Evolutionary conservation across 1,140 invertebrate species (phyloP).

Genomic region (Pseudachorutes palmiensis): DNA sequence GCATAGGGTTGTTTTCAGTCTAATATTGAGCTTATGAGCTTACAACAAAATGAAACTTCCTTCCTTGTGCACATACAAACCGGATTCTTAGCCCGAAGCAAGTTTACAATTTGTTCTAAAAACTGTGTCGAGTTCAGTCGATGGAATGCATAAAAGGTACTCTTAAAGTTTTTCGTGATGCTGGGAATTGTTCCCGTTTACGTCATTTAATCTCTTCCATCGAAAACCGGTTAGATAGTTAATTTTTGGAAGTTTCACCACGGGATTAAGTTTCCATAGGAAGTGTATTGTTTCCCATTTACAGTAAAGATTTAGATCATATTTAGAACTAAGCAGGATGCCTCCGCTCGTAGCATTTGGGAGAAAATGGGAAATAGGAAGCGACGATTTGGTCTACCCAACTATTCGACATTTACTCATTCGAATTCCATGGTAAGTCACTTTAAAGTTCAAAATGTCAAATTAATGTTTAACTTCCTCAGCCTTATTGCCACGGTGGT

Average conservation of each 20-base stretch:
- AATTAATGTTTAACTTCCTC: background rate
- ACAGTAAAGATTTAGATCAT: too few relatives aligned
- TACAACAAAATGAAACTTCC: background rate
- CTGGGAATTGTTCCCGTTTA: background rate
- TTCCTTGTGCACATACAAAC: background rate
- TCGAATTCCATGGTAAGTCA: constrained; percentile 47
- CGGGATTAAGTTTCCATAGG: too few relatives aligned
- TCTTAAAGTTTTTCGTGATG: background rate
- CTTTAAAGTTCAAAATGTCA: too few relatives aligned
- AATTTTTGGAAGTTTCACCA: too few relatives aligned
- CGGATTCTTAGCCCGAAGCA: background rate
- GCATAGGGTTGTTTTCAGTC: background rate
- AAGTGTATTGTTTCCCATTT: too few relatives aligned
- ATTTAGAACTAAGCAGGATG: too few relatives aligned
- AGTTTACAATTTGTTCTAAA: too few relatives aligned
- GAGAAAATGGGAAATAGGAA: constrained; percentile 49
- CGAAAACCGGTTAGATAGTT: too few relatives aligned
- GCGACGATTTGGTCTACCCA: constrained; percentile 49
- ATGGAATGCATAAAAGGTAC: background rate
- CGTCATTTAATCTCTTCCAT: too few relatives aligned
- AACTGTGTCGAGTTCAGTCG: too few relatives aligned
- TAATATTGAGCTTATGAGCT: too few relatives aligned
- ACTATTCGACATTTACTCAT: constrained; percentile 44
- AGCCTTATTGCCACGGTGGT: constrained; percentile 31
- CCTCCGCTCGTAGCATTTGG: constrained; percentile 50